phyloP scores from a whole-genome alignment of 1,140 invertebrate species.

The Triops cancriformis region DNA sequence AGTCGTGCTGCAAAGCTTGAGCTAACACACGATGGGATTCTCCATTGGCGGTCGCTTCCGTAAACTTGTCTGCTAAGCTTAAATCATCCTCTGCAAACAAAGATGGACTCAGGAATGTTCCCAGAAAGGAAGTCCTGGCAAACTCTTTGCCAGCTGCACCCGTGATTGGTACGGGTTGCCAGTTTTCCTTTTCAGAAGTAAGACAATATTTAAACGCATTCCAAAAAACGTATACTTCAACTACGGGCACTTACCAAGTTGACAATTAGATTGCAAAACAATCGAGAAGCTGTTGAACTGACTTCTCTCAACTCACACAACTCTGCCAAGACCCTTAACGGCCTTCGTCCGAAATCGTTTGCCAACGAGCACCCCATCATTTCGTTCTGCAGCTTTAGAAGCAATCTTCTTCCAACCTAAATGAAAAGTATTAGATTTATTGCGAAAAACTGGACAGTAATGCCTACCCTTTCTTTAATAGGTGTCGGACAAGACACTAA shows the following conservation, averaged over 20 bases:
- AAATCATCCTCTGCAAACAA: slow-evolving; percentile 88
- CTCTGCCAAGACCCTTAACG: slow-evolving; percentile 16
- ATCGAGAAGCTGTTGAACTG: slow-evolving; percentile 1
- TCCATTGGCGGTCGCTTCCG: slow-evolving; percentile 41
- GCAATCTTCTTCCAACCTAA: not conserved
- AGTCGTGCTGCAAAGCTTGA: slow-evolving; percentile 56
- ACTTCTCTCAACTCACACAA: slow-evolving; percentile 19
- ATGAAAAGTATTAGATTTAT: not conserved
- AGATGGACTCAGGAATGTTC: slow-evolving; percentile 80
- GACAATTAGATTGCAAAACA: slow-evolving; percentile 21
- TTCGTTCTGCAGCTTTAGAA: slow-evolving; percentile 2
- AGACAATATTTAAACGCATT: slow-evolving; percentile 32
- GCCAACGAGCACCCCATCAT: slow-evolving; percentile 9
- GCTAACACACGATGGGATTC: slow-evolving; percentile 50
- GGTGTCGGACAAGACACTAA: not conserved
- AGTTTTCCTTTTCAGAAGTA: slow-evolving; percentile 50
- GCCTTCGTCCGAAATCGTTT: not conserved
- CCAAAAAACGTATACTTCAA: not conserved
- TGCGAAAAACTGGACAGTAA: not conserved
- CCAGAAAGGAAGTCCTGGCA: slow-evolving; percentile 69
- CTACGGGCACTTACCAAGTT: not conserved
- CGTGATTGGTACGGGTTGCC: slow-evolving; percentile 57
- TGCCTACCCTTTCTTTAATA: not conserved
- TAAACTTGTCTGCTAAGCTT: slow-evolving; percentile 57
- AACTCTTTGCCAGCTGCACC: slow-evolving; percentile 70